Conservation (phyloP, 2,888 invertebrate species). For the Selenia dentaria region DNA sequence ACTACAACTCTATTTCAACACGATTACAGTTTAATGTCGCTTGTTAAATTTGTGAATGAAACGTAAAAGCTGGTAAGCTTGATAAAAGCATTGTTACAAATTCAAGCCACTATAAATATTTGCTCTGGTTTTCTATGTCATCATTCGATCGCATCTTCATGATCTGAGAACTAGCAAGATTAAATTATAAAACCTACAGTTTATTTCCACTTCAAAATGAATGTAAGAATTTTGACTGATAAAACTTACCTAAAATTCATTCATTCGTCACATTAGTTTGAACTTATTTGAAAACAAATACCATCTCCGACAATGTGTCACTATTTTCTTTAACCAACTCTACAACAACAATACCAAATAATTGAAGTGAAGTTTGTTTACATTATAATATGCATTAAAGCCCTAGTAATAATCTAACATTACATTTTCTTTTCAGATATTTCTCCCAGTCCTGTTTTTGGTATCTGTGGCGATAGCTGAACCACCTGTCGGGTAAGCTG, state of each 20-base stretch:
- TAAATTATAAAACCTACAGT: not conserved
- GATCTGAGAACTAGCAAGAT: not conserved
- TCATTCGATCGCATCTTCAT: slow-evolving; percentile 52
- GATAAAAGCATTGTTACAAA: slow-evolving; percentile 46
- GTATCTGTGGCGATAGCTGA: not conserved
- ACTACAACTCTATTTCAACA: not conserved
- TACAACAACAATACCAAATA: no score
- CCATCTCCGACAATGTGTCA: no score
- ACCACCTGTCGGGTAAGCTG: not conserved
- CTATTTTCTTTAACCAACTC: no score
- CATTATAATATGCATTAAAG: no score
- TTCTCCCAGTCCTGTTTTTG: not conserved
- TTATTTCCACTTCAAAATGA: no score
- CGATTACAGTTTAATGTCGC: not conserved
- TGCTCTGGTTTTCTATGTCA: slow-evolving; percentile 41
- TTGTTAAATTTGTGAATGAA: not conserved
- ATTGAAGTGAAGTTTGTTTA: no score
- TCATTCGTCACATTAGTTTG: no score
- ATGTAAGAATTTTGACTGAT: no score
- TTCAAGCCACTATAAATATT: slow-evolving; percentile 60
- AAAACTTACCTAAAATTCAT: no score
- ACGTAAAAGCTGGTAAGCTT: slow-evolving; percentile 13
- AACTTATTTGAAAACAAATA: no score
- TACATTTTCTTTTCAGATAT: not conserved
- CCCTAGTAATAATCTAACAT: no score